Evolutionary conservation across 1,140 invertebrate species (phyloP).

Genomic region (Fopius arisanus): DNA sequence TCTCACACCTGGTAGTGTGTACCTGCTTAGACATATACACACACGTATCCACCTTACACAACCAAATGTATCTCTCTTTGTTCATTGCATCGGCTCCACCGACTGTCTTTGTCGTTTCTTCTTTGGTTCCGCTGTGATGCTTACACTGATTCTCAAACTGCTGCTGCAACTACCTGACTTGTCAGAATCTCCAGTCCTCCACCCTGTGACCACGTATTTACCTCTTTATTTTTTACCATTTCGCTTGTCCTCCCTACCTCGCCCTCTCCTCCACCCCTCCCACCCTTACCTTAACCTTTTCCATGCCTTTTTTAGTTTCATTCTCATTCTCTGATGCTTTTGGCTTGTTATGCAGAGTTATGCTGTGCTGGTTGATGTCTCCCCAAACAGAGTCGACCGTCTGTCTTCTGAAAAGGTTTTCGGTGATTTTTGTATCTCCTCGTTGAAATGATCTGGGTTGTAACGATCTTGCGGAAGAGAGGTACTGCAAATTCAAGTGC

Average conservation of each 20-base stretch:
- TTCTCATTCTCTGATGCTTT: slow-evolving; percentile 31
- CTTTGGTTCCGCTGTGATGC: neutral
- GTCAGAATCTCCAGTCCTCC: neutral
- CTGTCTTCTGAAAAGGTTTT: slow-evolving; percentile 30
- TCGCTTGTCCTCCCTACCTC: neutral
- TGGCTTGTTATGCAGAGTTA: slow-evolving; percentile 46
- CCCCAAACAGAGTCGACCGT: neutral
- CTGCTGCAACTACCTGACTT: slow-evolving; percentile 3
- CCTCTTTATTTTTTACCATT: slow-evolving; percentile 5
- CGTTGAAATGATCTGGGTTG: slow-evolving; percentile 18
- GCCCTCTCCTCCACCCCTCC: neutral
- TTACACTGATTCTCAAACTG: slow-evolving; percentile 15
- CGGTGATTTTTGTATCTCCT: slow-evolving; percentile 12
- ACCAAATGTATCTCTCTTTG: slow-evolving; percentile 13
- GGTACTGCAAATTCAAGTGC: neutral
- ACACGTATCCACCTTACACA: neutral
- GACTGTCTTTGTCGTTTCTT: neutral
- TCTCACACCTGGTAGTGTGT: slow-evolving; percentile 47
- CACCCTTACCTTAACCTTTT: slow-evolving; percentile 21
- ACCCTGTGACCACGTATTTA: slow-evolving; percentile 6
- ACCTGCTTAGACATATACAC: slow-evolving; percentile 15
- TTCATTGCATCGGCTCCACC: slow-evolving; percentile 6
- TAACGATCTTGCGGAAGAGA: neutral
- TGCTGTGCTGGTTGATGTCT: slow-evolving; percentile 32
- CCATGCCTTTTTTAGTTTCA: slow-evolving; percentile 20